Evolutionary conservation across 2,797 vertebrate species (phyloP).

Genomic region (Xyrichtys novacula): DNA sequence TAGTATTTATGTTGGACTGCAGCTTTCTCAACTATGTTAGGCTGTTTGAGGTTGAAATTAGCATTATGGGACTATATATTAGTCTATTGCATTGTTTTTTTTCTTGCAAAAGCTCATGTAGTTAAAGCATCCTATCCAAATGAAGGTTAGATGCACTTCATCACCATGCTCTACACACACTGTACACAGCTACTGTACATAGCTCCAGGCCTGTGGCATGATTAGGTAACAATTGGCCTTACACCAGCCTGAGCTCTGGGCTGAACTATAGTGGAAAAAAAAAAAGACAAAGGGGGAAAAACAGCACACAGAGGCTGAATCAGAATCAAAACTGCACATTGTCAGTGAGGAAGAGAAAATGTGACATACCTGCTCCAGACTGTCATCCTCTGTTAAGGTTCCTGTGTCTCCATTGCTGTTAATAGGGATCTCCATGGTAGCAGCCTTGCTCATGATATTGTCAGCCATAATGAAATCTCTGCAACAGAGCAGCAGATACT

Average conservation of each 20-base stretch:
- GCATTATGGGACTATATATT: not conserved
- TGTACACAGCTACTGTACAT: conserved; percentile 1
- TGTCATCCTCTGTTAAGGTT: conserved; percentile 91
- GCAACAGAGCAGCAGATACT: conserved; percentile 51
- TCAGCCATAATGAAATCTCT: conserved; percentile 90
- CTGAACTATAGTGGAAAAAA: not conserved
- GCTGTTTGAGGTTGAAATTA: not conserved
- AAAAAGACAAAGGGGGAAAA: not conserved
- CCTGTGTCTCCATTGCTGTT: conserved; percentile 94
- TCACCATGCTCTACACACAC: not conserved
- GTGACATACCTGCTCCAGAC: conserved; percentile 93
- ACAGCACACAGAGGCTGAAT: not conserved
- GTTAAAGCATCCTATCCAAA: not conserved
- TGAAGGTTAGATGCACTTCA: not conserved
- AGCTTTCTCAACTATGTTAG: not conserved
- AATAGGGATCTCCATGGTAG: conserved; percentile 98
- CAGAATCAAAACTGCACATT: not conserved
- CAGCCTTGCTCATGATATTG: conserved; percentile 95
- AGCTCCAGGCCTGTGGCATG: conserved; percentile 58
- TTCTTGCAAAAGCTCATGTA: conserved; percentile 1
- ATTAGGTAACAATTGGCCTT: conserved; percentile 53
- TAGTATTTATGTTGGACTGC: not conserved
- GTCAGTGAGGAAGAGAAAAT: not conserved
- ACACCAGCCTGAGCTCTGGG: conserved; percentile 4
- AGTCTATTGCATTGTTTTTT: no score